These are phyloP conservation scores for Sus scrofa DNA, from an alignment of 2,113 vertebrate genomes.

Conservation along the genomic window DNA sequence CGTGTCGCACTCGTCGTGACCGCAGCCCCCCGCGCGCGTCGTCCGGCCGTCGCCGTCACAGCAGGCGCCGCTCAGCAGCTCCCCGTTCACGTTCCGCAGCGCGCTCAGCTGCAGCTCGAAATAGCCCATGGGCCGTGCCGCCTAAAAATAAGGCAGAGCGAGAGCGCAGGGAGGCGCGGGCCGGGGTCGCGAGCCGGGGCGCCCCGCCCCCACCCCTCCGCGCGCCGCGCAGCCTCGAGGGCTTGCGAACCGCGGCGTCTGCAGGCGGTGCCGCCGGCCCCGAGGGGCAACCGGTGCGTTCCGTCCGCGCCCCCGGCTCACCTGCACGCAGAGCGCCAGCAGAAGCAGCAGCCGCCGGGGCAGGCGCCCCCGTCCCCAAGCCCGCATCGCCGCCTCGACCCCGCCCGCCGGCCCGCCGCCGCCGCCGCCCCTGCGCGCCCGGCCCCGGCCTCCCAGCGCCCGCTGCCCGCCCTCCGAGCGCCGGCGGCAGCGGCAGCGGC, in stretches of 20 bases:
- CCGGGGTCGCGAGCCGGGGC: conserved; percentile 53
- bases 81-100: conserved; percentile 94
- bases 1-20: conserved; percentile 95
- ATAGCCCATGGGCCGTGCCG: conserved; percentile 93
- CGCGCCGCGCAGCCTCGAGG: conserved; percentile 18
- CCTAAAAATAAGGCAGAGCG: conserved; percentile 90
- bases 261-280: not conserved
- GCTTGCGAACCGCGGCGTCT: not conserved
- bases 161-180: conserved; percentile 69
- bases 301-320: conserved; percentile 77
- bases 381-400: conserved; percentile 70
- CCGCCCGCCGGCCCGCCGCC: conserved; percentile 56
- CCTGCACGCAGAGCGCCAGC: conserved; percentile 88
- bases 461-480: conserved; percentile 59
- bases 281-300: conserved; percentile 19
- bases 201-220: conserved; percentile 17
- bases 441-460: conserved; percentile 60
- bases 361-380: conserved; percentile 59
- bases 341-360: conserved; percentile 83
- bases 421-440: conserved; percentile 57
- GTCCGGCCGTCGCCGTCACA: conserved; percentile 93
- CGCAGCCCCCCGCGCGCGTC: conserved; percentile 89
- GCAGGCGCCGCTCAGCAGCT: conserved; percentile 94
- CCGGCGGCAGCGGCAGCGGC: conserved; percentile 31
- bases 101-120: conserved; percentile 96